Percentiles rank a stretch among this genome's conserved stretches.
phyloP scores from a whole-genome alignment of 2,888 invertebrate species.

The Phengaris alcon region DNA sequence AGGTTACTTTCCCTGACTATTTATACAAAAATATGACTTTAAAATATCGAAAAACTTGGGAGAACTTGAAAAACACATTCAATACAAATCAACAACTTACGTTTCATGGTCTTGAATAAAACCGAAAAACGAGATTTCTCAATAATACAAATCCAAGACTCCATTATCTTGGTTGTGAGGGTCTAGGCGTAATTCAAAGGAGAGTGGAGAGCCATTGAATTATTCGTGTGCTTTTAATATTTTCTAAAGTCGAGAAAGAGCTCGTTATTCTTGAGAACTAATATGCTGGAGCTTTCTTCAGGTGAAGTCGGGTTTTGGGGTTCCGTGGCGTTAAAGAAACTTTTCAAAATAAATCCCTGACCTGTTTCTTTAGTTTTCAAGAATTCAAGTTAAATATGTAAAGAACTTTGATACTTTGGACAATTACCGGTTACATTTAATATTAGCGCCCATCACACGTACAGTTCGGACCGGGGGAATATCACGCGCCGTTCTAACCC shows the following conservation, averaged over 20 bases:
- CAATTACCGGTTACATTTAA: too few species aligned
- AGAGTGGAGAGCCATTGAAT: constrained; percentile 18
- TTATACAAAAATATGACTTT: too few species aligned
- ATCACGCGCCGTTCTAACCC: too few species aligned
- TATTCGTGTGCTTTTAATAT: constrained; percentile 17
- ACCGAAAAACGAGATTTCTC: background rate
- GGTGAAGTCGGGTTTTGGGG: background rate
- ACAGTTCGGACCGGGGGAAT: too few species aligned
- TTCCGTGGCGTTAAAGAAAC: background rate
- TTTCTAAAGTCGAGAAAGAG: constrained; percentile 16
- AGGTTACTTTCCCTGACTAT: background rate
- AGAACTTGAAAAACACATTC: background rate
- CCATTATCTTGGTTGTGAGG: background rate
- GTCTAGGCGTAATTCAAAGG: constrained; percentile 11
- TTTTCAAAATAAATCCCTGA: background rate
- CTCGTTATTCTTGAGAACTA: constrained; percentile 21
- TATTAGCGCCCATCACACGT: too few species aligned
- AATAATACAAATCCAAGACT: background rate
- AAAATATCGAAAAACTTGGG: background rate
- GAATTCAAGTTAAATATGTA: background rate
- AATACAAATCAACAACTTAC: background rate
- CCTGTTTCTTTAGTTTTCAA: background rate
- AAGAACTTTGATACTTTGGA: background rate
- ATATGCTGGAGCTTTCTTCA: background rate
- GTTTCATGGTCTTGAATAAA: background rate